Conservation (phyloP, 2,888 invertebrate genomes). For the Pheosia tremula region DNA sequence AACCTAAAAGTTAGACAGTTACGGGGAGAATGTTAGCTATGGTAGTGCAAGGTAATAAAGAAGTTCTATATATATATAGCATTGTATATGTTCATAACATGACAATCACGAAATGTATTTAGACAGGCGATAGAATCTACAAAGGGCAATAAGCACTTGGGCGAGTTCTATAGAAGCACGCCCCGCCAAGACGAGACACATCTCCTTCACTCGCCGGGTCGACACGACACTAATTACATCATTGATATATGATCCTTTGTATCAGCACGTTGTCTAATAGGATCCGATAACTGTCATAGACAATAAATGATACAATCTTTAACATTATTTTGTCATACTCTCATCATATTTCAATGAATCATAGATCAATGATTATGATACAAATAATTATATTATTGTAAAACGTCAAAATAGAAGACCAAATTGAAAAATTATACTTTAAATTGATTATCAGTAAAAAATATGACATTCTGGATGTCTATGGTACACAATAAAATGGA, state of each 20-base stretch:
- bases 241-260: not conserved
- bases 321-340: too few species aligned
- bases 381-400: too few species aligned
- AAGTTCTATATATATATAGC: not conserved
- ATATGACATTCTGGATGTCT: not conserved
- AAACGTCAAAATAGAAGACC: not conserved
- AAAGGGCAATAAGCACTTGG: too few species aligned
- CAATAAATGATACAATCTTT: too few species aligned
- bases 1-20: not conserved
- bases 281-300: not conserved
- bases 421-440: not conserved
- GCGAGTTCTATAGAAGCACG: too few species aligned
- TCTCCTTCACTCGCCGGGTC: not conserved
- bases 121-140: too few species aligned
- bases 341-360: too few species aligned
- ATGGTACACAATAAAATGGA: not conserved
- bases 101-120: not conserved
- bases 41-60: not conserved
- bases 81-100: not conserved
- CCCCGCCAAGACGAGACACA: too few species aligned
- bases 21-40: not conserved
- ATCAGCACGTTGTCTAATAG: not conserved
- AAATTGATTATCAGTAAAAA: not conserved
- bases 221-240: not conserved
- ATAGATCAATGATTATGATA: too few species aligned